Evolutionary conservation across 2,113 vertebrate species (phyloP), one percentile per base, ranked within the genome.

Genomic region (Microcebus jonahi): DNA sequence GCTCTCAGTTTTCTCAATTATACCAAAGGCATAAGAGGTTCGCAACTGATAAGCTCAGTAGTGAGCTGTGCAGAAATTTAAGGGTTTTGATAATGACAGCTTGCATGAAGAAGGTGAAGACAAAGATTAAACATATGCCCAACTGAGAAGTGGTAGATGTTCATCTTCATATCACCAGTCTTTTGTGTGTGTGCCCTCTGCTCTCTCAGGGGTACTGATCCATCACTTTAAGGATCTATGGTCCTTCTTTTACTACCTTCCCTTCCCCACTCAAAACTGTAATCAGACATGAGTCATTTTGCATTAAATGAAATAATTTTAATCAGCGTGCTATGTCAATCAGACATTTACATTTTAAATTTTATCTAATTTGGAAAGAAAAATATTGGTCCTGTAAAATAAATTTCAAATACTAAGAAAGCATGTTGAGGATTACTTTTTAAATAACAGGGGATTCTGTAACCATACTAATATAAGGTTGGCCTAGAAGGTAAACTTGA

Each of bases 391-490:
- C 70, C 55, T 79, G 34, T 39, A 59, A 88, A 83, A 73, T n/a
- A 55, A 18, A 93, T 81, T 85, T 81, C 34, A 93, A 86, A 59
- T 95, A 65, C 23, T 23, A 73, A n/a, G 48, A 80, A 90, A 76
- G 8, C 18, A 14, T 57, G 48, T 5, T 80, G 20, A 75, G 27
- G 15, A 67, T n/a, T 75, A 77, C n/a, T 75, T 90, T 86, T 68
- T 86, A 82, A 81, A 50, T 15, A 81, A 39, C 34, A 84, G 29
- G 27, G 12, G n/a, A 68, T 55, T 85, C 71, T 76, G 17, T 45
- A 80, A 55, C 8, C 34, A 48, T 1, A 75, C 7, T 75, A 55
- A 55, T 36, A n/a, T 48, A 65, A 29, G 17, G 6, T 23, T 55
- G 27, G 15, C 25, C 50, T 34, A 76, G 42, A 85, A 96, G 18